Conservation (phyloP, 1,140 invertebrate species). For the Hormaphis cornu region DNA sequence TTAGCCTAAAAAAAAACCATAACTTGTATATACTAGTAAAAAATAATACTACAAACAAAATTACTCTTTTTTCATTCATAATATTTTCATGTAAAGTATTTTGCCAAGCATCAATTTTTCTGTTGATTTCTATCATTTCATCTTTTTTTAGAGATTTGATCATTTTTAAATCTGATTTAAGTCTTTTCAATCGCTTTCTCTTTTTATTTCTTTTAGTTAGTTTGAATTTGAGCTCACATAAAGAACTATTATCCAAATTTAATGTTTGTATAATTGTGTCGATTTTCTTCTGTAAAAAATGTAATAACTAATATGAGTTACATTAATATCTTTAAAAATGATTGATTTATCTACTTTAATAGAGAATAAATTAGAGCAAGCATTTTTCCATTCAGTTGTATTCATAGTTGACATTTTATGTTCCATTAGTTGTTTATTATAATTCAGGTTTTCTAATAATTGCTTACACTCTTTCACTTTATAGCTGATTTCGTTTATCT, state of each 20-base stretch:
- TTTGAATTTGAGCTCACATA: conserved; percentile 44
- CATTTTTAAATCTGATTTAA: conserved; percentile 43
- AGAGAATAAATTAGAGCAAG: neutral
- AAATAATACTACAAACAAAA: conserved; percentile 10
- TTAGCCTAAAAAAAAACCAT: conserved; percentile 47
- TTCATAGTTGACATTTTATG: neutral
- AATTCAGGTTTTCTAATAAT: conserved; percentile 45
- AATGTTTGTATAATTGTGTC: conserved; percentile 37
- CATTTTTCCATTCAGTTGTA: neutral
- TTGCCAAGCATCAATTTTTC: conserved; percentile 53
- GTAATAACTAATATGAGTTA: neutral
- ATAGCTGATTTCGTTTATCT: conserved; percentile 42
- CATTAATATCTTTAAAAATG: neutral
- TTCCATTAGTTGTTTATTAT: conserved; percentile 38
- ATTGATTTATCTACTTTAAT: neutral
- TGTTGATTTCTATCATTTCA: conserved; percentile 44
- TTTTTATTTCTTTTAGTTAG: conserved; percentile 50
- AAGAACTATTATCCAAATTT: conserved; percentile 41
- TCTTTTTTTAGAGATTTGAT: conserved; percentile 43
- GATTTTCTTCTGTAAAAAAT: neutral
- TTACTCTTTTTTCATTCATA: conserved; percentile 51
- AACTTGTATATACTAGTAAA: neutral
- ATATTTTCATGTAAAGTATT: conserved; percentile 52
- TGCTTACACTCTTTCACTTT: conserved; percentile 23
- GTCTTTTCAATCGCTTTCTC: conserved; percentile 46